These are phyloP conservation scores for Apeira syringaria DNA, from an alignment of 2,888 invertebrate genomes.

Conservation along the genomic window DNA sequence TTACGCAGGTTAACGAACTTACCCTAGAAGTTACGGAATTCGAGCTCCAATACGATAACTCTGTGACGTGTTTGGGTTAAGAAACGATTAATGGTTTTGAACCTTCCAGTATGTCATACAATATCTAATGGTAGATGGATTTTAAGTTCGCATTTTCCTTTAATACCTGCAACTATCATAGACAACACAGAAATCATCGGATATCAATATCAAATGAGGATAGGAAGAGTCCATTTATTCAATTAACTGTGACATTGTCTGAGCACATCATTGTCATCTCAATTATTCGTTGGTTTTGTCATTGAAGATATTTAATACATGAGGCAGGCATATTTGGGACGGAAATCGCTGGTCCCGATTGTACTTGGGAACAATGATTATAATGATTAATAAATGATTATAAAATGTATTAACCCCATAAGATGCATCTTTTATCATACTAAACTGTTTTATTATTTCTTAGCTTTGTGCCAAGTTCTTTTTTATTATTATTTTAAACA, in stretches of 20 bases:
- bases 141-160: constrained; percentile 20
- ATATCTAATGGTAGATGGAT: constrained; percentile 19
- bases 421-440: too few species aligned
- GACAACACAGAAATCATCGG: not conserved
- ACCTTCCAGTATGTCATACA: constrained; percentile 21
- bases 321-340: too few species aligned
- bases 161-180: not conserved
- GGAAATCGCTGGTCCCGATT: too few species aligned
- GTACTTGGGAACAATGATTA: too few species aligned
- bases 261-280: constrained; percentile 13
- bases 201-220: not conserved
- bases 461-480: too few species aligned
- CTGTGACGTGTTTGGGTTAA: constrained; percentile 27
- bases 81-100: constrained; percentile 28
- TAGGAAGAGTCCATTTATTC: constrained; percentile 17
- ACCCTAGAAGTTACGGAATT: constrained; percentile 27
- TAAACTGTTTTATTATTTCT: too few species aligned
- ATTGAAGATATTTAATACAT: constrained; percentile 6
- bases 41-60: constrained; percentile 25
- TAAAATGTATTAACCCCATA: too few species aligned
- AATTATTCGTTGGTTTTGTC: constrained; percentile 14
- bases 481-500: too few species aligned
- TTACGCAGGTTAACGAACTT: constrained; percentile 33
- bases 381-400: too few species aligned
- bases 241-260: constrained; percentile 16